Base-by-base conservation (phyloP, 2,888 invertebrate species). In the Lasioglossum vierecki region DNA sequence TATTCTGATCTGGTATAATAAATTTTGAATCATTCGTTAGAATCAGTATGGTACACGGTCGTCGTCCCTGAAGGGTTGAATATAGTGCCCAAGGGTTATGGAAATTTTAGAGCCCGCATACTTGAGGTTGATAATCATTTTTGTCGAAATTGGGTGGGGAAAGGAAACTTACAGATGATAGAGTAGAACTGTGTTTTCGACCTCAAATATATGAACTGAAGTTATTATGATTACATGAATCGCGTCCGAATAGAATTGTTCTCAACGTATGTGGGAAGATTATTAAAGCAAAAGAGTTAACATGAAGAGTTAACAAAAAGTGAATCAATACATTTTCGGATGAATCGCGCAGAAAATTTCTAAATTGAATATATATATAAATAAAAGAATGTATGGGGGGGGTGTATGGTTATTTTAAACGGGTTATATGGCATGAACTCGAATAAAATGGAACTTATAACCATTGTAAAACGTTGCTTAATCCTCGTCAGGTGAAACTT, bases 41-140 rank as follows among this genome's bases (percentile, higher is more conserved):
- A n/a, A 57, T 57, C n/a, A n/a, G 57, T n/a, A 53, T n/a, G 57
- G 22, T 9, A 11, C 57, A n/a, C n/a, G 57, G 57, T n/a, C 57
- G 4, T 57, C 57, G 57, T n/a, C n/a, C 57, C n/a, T 57, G 57
- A 57, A 57, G 57, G 57, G 57, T 57, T 57, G 57, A 57, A 57
- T 57, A 30, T 30, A 63, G 30, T 8, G 30, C 5, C 30, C 30
- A 18, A 5, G 15, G 63, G 26, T 63, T 30, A 63, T 63, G 63
- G 63, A 63, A 63, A 63, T 63, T 30, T 15, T 8, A 30, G 15
- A 63, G 63, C 63, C 15, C 30, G 63, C 30, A 63, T 30, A 63
- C 63, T 15, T 30, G 63, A 15, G 5, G 30, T 63, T 63, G 11
- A 57, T 57, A 63, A 63, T 30, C 15, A 18, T 30, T 15, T 63